Evolutionary conservation across 64 coral and sea anemone genomes (phyloP).

Genomic region (Pachyseris speciosa): DNA sequence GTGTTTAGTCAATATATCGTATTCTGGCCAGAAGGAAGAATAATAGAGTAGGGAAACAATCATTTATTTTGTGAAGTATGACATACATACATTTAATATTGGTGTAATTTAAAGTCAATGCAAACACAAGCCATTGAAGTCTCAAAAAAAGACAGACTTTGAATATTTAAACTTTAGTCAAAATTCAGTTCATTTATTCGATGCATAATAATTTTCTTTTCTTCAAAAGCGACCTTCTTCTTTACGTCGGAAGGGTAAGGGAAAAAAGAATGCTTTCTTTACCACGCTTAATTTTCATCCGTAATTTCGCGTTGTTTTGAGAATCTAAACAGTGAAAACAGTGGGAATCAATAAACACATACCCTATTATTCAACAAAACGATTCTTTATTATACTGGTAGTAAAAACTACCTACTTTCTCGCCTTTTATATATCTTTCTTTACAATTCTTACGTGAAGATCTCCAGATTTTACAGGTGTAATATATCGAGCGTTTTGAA

Average conservation of each 20-base stretch:
- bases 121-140: constrained; percentile 16
- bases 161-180: constrained; percentile 38
- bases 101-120: constrained; percentile 46
- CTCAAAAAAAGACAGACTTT: neutral
- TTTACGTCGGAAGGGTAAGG: neutral
- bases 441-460: constrained; percentile 19
- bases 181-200: constrained; percentile 29
- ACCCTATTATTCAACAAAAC: constrained; percentile 44
- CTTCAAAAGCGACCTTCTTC: neutral
- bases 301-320: constrained; percentile 49
- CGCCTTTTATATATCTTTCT: neutral
- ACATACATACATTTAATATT: constrained; percentile 14
- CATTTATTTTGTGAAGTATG: constrained; percentile 15
- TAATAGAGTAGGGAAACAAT: neutral
- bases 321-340: neutral
- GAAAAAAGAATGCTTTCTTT: neutral
- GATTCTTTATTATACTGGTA: constrained; percentile 16
- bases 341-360: constrained; percentile 19
- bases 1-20: neutral
- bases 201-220: neutral
- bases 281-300: neutral
- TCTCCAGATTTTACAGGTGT: neutral
- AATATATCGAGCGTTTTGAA: neutral
- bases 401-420: constrained; percentile 35
- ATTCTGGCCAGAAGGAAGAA: neutral